Conservation (phyloP, 64 coral and sea anemone genomes). For the Orbicella faveolata region DNA sequence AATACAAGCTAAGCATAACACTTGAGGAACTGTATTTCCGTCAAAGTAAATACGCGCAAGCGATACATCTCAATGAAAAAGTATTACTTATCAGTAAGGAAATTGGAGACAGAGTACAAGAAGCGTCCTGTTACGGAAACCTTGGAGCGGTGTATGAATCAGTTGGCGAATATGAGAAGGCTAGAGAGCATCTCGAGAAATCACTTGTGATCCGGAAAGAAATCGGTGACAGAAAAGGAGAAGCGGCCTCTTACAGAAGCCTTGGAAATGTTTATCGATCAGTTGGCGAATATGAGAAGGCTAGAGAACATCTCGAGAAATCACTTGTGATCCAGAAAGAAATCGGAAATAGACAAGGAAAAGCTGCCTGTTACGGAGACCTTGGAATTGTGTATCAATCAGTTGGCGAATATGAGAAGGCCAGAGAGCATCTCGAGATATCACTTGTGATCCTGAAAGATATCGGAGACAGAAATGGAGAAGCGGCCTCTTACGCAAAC, state of each 20-base stretch:
- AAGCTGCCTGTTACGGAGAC: background rate
- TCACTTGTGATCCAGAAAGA: background rate
- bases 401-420: no score
- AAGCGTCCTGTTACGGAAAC: background rate
- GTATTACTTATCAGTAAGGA: background rate
- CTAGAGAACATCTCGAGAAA: background rate
- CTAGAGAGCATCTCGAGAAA: background rate
- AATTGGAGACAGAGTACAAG: background rate
- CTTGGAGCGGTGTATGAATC: background rate
- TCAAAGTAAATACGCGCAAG: no score
- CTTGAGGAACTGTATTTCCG: no score
- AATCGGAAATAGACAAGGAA: background rate
- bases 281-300: background rate
- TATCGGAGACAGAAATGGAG: no score
- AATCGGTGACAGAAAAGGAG: background rate
- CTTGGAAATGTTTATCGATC: background rate
- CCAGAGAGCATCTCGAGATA: no score
- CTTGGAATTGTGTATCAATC: no score
- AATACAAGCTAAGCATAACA: no score
- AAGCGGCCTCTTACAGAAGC: background rate
- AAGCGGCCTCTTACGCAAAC: no score
- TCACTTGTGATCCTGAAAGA: no score
- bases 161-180: no score
- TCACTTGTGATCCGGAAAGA: background rate
- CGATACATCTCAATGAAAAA: background rate